Conservation (phyloP, 2,797 vertebrate genomes). For the Chelidonichthys spinosus region DNA sequence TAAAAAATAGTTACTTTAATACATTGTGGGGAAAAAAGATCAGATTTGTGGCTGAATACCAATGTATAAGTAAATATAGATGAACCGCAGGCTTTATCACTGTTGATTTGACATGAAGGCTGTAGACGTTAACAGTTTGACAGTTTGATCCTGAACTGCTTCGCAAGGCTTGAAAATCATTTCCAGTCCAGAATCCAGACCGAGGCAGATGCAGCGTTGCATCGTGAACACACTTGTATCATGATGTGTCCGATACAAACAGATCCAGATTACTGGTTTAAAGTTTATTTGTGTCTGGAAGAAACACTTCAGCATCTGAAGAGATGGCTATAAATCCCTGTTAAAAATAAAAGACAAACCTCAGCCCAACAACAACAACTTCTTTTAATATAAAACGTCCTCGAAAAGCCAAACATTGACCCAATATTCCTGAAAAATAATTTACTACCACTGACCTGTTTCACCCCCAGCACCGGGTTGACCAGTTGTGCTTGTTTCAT, state of each 20-base stretch:
- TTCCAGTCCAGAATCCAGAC: background rate
- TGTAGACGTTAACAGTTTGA: background rate
- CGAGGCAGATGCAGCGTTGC: background rate
- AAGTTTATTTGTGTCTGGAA: background rate
- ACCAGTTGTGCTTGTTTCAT: slow-evolving; percentile 43
- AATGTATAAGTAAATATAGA: background rate
- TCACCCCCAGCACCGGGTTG: slow-evolving; percentile 65
- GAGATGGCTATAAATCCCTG: slow-evolving; percentile 75
- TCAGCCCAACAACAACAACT: background rate
- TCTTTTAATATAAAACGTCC: background rate
- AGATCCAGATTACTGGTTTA: background rate
- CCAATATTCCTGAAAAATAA: background rate
- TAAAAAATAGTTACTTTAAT: background rate
- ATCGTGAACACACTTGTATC: background rate
- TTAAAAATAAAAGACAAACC: slow-evolving; percentile 14
- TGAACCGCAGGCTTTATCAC: background rate
- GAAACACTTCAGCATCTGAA: slow-evolving; percentile 60
- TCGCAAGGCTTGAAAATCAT: background rate
- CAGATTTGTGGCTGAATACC: background rate
- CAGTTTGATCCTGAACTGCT: background rate
- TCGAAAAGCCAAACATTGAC: background rate
- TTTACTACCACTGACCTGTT: slow-evolving; percentile 64
- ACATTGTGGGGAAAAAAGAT: background rate
- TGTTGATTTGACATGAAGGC: background rate
- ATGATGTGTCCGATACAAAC: background rate